A percentile compares a stretch with the other conserved stretches of the same genome.
Evolutionary conservation across 1,140 invertebrate genomes (phyloP).

Genomic region (Penaeus vannamei): DNA sequence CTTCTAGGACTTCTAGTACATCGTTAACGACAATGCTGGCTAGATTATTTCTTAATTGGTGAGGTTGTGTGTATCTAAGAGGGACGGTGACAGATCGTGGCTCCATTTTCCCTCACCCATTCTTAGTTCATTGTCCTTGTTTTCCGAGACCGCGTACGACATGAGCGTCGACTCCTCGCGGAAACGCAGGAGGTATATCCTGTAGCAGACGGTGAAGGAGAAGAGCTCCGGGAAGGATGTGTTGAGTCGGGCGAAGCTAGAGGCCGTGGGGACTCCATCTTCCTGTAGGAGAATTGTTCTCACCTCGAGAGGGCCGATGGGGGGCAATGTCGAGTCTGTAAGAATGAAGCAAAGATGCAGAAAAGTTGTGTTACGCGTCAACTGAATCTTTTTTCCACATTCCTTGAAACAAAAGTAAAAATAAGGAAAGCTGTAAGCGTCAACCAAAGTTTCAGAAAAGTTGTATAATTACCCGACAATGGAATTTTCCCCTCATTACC

Average conservation of each 20-base stretch:
- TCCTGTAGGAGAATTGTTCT: not conserved
- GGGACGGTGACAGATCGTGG: not conserved
- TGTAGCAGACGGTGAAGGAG: slow-evolving; percentile 36
- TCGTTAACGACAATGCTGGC: too few species aligned
- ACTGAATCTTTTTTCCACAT: too few species aligned
- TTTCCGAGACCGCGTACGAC: slow-evolving; percentile 27
- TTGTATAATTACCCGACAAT: too few species aligned
- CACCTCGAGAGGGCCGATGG: not conserved
- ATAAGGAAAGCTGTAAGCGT: too few species aligned
- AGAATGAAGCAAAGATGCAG: not conserved
- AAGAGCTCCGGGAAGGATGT: slow-evolving; percentile 28
- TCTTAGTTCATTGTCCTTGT: slow-evolving; percentile 22
- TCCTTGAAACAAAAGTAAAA: too few species aligned
- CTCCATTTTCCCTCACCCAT: slow-evolving; percentile 22
- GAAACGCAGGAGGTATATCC: not conserved
- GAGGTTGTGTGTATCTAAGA: not conserved
- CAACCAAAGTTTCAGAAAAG: too few species aligned
- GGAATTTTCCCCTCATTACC: too few species aligned
- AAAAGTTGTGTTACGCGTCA: too few species aligned
- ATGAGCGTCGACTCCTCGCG: slow-evolving; percentile 40
- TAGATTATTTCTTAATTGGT: not conserved
- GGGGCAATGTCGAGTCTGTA: not conserved
- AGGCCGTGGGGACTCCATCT: not conserved
- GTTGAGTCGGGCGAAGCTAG: slow-evolving; percentile 23
- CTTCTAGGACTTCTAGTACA: too few species aligned